These are phyloP conservation scores for Hirudo medicinalis DNA, from an alignment of 1,140 invertebrate genomes.

Conservation along the genomic window DNA sequence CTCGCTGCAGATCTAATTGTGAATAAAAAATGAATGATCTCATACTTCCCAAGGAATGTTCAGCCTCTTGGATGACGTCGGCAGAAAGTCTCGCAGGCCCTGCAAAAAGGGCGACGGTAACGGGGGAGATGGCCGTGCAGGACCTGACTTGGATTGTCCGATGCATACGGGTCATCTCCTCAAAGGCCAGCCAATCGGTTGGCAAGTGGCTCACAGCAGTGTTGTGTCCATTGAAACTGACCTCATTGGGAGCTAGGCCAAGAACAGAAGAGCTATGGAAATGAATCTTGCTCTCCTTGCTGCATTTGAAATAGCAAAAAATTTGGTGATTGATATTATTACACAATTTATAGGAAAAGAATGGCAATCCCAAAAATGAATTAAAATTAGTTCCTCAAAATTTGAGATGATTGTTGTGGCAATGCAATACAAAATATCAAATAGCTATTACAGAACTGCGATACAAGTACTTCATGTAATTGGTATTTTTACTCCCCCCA, in stretches of 20 bases:
- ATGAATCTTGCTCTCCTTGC: constrained; percentile 58
- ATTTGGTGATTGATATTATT: background rate
- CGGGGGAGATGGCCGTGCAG: constrained; percentile 61
- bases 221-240: constrained; percentile 37
- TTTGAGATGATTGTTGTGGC: no score
- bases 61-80: constrained; percentile 48
- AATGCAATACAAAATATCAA: no score
- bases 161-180: constrained; percentile 57
- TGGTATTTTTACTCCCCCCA: no score
- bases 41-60: constrained; percentile 28
- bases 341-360: no score
- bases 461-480: no score
- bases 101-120: constrained; percentile 64
- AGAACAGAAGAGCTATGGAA: constrained; percentile 63
- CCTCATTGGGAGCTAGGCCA: constrained; percentile 32
- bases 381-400: no score
- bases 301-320: constrained; percentile 27
- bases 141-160: constrained; percentile 50
- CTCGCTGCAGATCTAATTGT: background rate
- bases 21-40: background rate
- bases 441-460: no score
- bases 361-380: no score
- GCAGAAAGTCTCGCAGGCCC: constrained; percentile 55
- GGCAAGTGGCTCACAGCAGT: constrained; percentile 46
- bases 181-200: constrained; percentile 70